phyloP scores from a whole-genome alignment of 2,113 vertebrate species.

The Onychostruthus taczanowskii region DNA sequence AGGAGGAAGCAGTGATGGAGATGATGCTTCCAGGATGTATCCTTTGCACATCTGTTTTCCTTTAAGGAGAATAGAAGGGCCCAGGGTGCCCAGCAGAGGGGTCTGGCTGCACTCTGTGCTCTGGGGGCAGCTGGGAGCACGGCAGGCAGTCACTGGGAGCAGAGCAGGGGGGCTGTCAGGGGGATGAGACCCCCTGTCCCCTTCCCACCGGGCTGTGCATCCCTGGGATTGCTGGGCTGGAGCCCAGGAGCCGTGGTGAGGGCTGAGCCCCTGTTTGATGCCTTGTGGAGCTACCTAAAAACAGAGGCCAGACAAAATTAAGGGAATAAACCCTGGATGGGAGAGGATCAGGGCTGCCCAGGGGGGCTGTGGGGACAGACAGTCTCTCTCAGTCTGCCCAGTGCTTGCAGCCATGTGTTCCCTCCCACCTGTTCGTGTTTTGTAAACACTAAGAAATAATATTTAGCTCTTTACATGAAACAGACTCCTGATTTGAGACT shows the following conservation, averaged over 20 bases:
- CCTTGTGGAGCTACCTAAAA: no score
- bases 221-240: rapidly evolving
- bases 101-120: constrained; percentile 26
- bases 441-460: background rate
- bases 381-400: background rate
- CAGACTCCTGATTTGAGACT: background rate
- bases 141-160: background rate
- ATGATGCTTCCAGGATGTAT: background rate
- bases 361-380: background rate
- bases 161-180: rapidly evolving
- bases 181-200: rapidly evolving
- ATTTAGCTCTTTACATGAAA: background rate
- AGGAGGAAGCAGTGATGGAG: background rate
- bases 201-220: background rate
- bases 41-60: background rate
- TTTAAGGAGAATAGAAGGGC: constrained; percentile 7
- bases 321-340: background rate
- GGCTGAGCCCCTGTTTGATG: rapidly evolving
- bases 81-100: background rate
- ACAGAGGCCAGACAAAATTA: background rate
- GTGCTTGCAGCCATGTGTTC: rapidly evolving
- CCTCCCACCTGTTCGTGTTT: background rate
- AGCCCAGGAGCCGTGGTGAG: background rate
- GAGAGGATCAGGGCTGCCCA: background rate
- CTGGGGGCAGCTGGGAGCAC: background rate